phyloP scores from a whole-genome alignment of 2,888 invertebrate species.

The Rosalia funebris region DNA sequence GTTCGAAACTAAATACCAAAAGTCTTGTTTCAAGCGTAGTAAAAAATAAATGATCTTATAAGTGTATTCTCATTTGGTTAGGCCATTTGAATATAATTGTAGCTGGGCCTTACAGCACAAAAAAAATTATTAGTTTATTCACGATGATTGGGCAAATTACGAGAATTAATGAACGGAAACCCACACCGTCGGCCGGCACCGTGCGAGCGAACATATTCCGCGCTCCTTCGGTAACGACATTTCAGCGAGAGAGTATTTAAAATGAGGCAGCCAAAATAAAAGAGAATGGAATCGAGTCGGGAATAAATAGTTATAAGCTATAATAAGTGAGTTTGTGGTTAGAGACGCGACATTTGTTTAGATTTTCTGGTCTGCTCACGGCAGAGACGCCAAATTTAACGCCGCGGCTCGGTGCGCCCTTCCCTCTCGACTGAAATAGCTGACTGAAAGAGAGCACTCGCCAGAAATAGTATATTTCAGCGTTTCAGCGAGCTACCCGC shows the following conservation, averaged over 20 bases:
- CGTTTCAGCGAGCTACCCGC: slow-evolving; percentile 44
- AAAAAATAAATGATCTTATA: no score
- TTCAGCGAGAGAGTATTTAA: slow-evolving; percentile 5
- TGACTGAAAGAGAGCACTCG: slow-evolving; percentile 57
- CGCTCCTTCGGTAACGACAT: no score
- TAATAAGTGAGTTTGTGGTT: slow-evolving; percentile 56
- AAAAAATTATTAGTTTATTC: no score
- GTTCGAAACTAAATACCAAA: no score
- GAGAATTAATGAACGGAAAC: no score
- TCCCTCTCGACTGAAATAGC: slow-evolving; percentile 57
- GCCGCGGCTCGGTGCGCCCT: slow-evolving; percentile 46
- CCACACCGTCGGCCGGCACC: no score
- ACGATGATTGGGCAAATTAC: no score
- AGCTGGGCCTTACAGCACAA: no score
- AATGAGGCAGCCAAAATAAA: slow-evolving; percentile 17
- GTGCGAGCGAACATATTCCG: no score
- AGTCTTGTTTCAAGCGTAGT: no score
- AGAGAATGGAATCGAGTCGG: slow-evolving; percentile 12
- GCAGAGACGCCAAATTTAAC: slow-evolving; percentile 61
- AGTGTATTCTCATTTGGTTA: no score
- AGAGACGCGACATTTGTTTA: slow-evolving; percentile 59
- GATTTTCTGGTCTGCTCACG: slow-evolving; percentile 59
- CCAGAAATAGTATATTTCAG: slow-evolving; percentile 54
- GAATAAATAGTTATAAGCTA: slow-evolving; percentile 46
- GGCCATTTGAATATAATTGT: no score